Percentiles rank a stretch among this genome's conserved stretches.
Conservation (phyloP, 2,797 vertebrate genomes). For the Setipinna tenuifilis region DNA sequence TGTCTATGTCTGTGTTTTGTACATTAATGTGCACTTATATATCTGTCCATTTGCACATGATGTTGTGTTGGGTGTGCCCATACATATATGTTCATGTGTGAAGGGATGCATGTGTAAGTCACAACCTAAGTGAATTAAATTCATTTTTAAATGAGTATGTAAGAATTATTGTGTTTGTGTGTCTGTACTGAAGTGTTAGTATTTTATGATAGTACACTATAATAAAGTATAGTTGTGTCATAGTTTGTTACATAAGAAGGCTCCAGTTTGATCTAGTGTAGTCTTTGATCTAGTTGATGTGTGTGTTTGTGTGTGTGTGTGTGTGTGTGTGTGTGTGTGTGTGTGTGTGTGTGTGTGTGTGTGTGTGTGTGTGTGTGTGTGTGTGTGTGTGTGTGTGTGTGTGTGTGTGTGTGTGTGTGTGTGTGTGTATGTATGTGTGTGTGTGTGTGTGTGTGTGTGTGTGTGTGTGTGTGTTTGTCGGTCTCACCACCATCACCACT, state of each 20-base stretch:
- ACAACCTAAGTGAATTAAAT: too few species aligned
- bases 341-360: constrained; percentile 18
- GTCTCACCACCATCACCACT: too few species aligned
- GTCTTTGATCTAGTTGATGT: too few species aligned
- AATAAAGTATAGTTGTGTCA: too few species aligned
- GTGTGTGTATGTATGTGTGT: background rate
- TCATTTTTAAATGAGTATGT: too few species aligned
- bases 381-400: background rate
- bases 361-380: constrained; percentile 6
- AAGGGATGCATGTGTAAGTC: too few species aligned
- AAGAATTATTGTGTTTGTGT: background rate
- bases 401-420: background rate
- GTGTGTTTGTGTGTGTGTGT: constrained; percentile 27
- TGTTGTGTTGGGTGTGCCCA: background rate
- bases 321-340: constrained; percentile 6
- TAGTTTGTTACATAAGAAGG: too few species aligned
- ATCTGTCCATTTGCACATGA: background rate
- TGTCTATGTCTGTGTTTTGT: background rate
- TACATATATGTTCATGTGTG: background rate
- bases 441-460: too few species aligned
- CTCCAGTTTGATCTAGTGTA: too few species aligned
- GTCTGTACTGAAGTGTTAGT: too few species aligned
- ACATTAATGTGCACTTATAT: background rate
- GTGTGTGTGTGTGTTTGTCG: too few species aligned
- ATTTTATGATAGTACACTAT: too few species aligned